Evolutionary conservation across 2,113 vertebrate genomes (phyloP), one percentile per base, ranked within the genome.

Genomic region (Corynorhinus townsendii): DNA sequence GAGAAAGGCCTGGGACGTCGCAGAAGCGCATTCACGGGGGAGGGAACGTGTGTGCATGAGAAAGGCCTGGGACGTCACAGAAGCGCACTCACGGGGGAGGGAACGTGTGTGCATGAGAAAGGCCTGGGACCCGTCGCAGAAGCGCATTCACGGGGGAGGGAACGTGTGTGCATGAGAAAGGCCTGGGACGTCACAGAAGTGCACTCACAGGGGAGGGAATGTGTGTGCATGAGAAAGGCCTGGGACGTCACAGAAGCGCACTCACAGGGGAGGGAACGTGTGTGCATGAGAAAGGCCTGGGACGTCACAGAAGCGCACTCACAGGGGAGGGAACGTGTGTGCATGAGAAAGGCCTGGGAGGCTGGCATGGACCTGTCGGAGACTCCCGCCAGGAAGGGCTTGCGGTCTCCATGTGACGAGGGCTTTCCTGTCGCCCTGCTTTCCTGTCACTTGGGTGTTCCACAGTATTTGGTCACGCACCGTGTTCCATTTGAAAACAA

Each of bases 31-130:
- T 22, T 8, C 2, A 7, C 0, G 4, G 1, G 16, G 54, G 12
- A 14, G 1, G 64, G 59, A 11, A 38, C 2, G 0, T 19, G 1
- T 5, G 0, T 7, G 11, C 4, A n/a, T 0, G 7, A 43, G 43
- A n/a, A 43, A n/a, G 66, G 54, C 66, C 66, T 11, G 72, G 38
- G 71, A 3, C 45, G 45, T 47, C 45, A 2, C 45, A 47, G 45
- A 12, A 47, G 45, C 12, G 45, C 45, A 47, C 12, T 47, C 43
- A 43, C 7, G 49, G 15, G 49, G 49, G 49, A 5, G 16, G 49
- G 49, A 16, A 17, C 4, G 14, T 52, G 49, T 15, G 49, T 52
- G 49, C 49, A 17, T 52, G 49, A 52, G 49, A 52, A 43, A 43
- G 43, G 43, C 43, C 43, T 43, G 43, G 43, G 43, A 7, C 43